Base-by-base conservation (phyloP, 2,113 vertebrate species). In the Prunella himalayana region DNA sequence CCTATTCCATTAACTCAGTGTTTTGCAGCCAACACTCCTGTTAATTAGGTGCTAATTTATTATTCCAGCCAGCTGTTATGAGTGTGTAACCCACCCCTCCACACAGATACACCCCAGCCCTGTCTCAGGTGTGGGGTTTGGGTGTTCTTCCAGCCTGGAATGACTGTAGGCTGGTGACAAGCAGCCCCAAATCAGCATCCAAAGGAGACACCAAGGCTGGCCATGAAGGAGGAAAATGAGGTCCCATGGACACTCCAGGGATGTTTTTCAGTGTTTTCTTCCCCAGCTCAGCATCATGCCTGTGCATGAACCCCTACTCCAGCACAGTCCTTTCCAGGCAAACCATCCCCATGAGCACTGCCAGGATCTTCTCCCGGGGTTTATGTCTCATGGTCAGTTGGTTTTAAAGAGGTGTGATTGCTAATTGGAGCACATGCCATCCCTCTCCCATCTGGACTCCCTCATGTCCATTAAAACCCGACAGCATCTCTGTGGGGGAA, bases 21-120 rank as follows among this genome's bases (percentile, higher is more conserved):
- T 88, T 96, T 91, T 86, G 79, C 80, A 94, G 73, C 56, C 41
- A 60, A 19, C 56, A 3, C 12, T 84, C 28, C 31, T 65, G 89
- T 95, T 96, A 92, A 92, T 95, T 91, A 96, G 89, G 86, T 84
- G 95, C 73, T 91, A 92, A 91, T 96, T 95, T 94, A 84, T 84
- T 84, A 82, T 89, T 82, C 84, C 3, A 22, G 51, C 57, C 84
- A 85, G 94, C 88, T 96, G 90, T 78, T 93, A 45, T 41, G 37
- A 14, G 33, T 68, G 51, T 68, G 37, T 86, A 59, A 30, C 33
- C 45, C 51, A 10, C n/a, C 11, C 41, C 44, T 11, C 11, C 13
- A 5, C 25, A 13, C 4, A 37, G 11, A 4, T 24, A 31, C 9
- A 27, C 15, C 35, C 27, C 37, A 72, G 10, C 10, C 56, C 64